A percentile compares a stretch with the other conserved stretches of the same genome.
phyloP scores from a whole-genome alignment of 2,888 invertebrate genomes.

The Aplocera efformata region DNA sequence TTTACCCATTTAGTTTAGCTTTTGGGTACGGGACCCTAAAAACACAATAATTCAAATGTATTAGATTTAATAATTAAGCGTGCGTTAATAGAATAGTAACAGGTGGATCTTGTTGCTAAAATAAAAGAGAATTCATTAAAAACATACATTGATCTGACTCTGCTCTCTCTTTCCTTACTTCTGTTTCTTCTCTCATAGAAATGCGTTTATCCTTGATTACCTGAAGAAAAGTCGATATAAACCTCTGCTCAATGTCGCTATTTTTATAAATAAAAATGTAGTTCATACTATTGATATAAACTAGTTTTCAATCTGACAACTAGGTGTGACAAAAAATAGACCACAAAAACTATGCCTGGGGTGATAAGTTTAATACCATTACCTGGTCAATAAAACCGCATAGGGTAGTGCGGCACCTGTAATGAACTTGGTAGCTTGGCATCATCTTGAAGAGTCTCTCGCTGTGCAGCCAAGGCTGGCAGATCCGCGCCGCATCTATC shows the following conservation, averaged over 20 bases:
- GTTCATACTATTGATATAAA: too few relatives aligned
- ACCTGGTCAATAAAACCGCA: slow-evolving; percentile 30
- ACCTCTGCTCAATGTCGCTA: background rate
- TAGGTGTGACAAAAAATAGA: too few relatives aligned
- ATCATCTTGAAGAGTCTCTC: slow-evolving; percentile 30
- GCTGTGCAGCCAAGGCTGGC: slow-evolving; percentile 35
- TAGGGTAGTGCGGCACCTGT: slow-evolving; percentile 14
- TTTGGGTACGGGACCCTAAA: too few relatives aligned
- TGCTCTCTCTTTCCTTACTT: slow-evolving; percentile 3
- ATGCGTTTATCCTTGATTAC: slow-evolving; percentile 32
- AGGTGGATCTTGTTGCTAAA: too few relatives aligned
- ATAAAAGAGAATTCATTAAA: too few relatives aligned
- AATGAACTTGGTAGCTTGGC: slow-evolving; percentile 15
- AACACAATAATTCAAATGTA: too few relatives aligned
- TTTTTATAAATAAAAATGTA: background rate
- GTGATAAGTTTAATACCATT: background rate
- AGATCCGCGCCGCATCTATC: slow-evolving; percentile 20
- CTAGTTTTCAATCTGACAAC: too few relatives aligned
- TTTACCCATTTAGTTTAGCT: too few relatives aligned
- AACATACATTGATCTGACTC: slow-evolving; percentile 16
- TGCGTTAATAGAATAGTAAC: too few relatives aligned
- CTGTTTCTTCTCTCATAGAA: slow-evolving; percentile 26
- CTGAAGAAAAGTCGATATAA: slow-evolving; percentile 23
- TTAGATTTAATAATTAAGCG: too few relatives aligned
- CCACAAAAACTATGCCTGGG: too few relatives aligned